Percentiles rank a stretch among this genome's conserved stretches.
Evolutionary conservation across 2,113 vertebrate species (phyloP).

Genomic region (Pluvianellus socialis): DNA sequence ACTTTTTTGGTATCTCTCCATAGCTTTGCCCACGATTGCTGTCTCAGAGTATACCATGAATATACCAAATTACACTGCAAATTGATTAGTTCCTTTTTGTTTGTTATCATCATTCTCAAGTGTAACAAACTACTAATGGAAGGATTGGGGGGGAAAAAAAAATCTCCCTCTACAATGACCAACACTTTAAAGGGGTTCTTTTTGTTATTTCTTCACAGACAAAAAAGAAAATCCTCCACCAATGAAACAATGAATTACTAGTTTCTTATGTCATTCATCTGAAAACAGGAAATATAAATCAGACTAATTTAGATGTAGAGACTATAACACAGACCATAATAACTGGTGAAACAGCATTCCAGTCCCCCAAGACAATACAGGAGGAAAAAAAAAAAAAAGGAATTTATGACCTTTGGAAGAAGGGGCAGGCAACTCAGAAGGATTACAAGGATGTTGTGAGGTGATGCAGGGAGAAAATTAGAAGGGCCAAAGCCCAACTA

Average conservation of each 20-base stretch:
- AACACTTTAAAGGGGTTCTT: neutral
- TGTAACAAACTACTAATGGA: neutral
- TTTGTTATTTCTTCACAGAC: neutral
- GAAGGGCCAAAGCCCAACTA: neutral
- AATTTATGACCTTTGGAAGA: neutral
- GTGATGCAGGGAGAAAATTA: neutral
- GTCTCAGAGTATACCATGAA: neutral
- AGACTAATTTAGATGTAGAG: neutral
- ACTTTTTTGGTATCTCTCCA: neutral
- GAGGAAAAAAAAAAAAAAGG: neutral
- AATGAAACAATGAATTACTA: neutral
- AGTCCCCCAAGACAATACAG: neutral
- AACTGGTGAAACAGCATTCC: neutral
- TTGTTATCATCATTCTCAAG: neutral
- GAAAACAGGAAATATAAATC: neutral
- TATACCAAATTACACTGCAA: neutral
- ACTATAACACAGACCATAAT: neutral
- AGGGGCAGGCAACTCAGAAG: neutral
- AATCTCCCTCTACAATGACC: neutral
- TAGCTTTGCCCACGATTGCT: neutral
- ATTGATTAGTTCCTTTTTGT: neutral
- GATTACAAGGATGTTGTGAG: neutral
- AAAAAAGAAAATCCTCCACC: neutral
- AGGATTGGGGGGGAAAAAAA: accelerated
- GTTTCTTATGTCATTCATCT: neutral